Evolutionary conservation across 2,113 vertebrate genomes (phyloP), one percentile per base, ranked within the genome.

Genomic region (Cisticola juncidis): DNA sequence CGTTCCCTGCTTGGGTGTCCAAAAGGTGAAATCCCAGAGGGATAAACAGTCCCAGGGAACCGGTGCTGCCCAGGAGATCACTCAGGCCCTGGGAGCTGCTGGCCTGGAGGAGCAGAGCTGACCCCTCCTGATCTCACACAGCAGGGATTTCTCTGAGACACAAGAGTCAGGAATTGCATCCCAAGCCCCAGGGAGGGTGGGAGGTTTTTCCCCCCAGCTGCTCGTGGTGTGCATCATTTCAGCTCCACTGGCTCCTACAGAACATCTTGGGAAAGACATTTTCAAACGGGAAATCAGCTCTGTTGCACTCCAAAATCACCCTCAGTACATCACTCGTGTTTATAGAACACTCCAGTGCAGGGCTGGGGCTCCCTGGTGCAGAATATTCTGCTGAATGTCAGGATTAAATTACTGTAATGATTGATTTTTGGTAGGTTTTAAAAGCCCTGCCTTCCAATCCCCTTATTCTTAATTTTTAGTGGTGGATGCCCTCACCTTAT

Each of bases 201-300:
- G 14, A 5, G 9, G 26, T 35, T 64, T 9, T 2, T 2, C 7
- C 31, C 47, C n/a, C 3, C 3, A 3, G 77, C 44, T 22, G 0
- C 47, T 87, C 25, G 0, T 5, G 9, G 42, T 50, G 47, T 26
- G 44, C 38, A 80, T 80, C 33, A 17, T 61, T 93, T 82, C 90
- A 80, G 79, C 90, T 90, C 85, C 78, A 19, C 65, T 11, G 28
- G 51, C 22, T 71, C 81, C 53, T 40, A 9, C 78, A 60, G 87
- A 53, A 64, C 60, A 5, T 26, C 53, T 40, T 4, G 25, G 62
- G 45, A 85, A 79, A 90, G 66, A 3, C 9, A 3, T 21, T 31
- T 76, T 23, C 2, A 60, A 66, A 85, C 26, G 44, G 5, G 8
- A 69, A 85, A 79, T 18, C 4, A 48, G 28, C 47, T 21, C 44